Evolutionary conservation across 1,140 invertebrate genomes (phyloP), one percentile per base, ranked within the genome.

Genomic region (Batillaria attramentaria): DNA sequence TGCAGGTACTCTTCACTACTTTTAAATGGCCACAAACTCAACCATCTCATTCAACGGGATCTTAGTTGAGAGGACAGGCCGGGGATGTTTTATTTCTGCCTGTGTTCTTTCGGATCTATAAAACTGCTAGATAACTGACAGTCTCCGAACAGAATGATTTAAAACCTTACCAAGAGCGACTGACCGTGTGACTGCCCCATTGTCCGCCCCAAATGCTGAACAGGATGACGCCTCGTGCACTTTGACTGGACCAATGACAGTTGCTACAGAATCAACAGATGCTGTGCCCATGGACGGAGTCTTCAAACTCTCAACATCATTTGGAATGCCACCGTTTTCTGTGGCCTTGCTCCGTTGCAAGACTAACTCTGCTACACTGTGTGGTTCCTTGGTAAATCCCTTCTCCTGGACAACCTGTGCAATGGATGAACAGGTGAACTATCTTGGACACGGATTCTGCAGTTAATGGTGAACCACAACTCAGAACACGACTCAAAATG

Each of bases 121-220:
- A 42, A 10, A 46, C 39, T 43, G 18, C 41, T 18, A n/a, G n/a
- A 72, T n/a, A 24, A 39, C 39, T n/a, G 6, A n/a, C 6, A 5
- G 4, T 20, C 20, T 10, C 6, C 3, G 39, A 42, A 28, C 13
- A 69, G 39, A 10, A 37, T 69, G 24, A 18, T 28, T n/a, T 43
- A 24, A 20, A 43, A 39, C 18, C 84, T 57, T 65, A 90, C 89
- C 89, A 62, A 90, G 75, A 60, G 89, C 77, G 37, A 86, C 68
- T 13, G 87, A 77, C 68, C 89, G 77, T 13, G 85, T 80, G 42
- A 89, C 65, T 28, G 87, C 84, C 0, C 84, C 87, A 80, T 89
- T 89, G 75, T 90, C 89, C 75, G 76, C 77, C 33, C 84, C 83
- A 66, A 82, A 78, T 13, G 79, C 66, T 13, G 84, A 78, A 79